These are phyloP conservation scores for Hyposmocoma kahamanoa DNA, from an alignment of 1,140 invertebrate species.

Conservation along the genomic window DNA sequence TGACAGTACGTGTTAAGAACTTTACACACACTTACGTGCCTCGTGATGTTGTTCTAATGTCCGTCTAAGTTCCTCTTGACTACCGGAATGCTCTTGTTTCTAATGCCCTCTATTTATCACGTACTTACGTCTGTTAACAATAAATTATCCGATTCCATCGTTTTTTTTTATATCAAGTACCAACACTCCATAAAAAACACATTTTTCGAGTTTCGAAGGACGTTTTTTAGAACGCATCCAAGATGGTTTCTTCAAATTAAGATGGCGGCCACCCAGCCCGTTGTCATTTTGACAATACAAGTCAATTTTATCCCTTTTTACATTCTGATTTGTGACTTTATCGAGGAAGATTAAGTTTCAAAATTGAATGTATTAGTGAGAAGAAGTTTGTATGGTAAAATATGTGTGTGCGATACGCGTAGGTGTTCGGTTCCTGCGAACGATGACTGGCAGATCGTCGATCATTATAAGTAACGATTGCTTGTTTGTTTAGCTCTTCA, in stretches of 20 bases:
- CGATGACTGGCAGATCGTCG: slow-evolving; percentile 56
- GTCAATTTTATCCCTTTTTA: slow-evolving; percentile 54
- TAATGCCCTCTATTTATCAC: not conserved
- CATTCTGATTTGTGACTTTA: not conserved
- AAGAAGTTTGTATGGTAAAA: slow-evolving; percentile 1
- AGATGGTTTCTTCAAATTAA: too few species aligned
- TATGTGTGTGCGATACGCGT: slow-evolving; percentile 18
- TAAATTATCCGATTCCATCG: not conserved
- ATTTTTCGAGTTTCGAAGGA: too few species aligned
- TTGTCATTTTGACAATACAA: slow-evolving; percentile 51
- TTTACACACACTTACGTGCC: slow-evolving; percentile 44
- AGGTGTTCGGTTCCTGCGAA: slow-evolving; percentile 66
- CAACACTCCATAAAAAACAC: not conserved
- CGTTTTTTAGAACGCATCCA: too few species aligned
- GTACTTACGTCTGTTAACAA: not conserved
- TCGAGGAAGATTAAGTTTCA: not conserved
- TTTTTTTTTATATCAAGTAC: not conserved
- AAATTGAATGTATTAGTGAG: not conserved
- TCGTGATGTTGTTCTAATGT: slow-evolving; percentile 39
- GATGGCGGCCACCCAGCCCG: slow-evolving; percentile 46
- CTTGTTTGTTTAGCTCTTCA: slow-evolving; percentile 70
- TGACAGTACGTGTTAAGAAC: slow-evolving; percentile 28
- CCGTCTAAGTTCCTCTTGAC: slow-evolving; percentile 12
- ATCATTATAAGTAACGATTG: slow-evolving; percentile 68
- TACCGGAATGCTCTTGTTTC: slow-evolving; percentile 8